These are phyloP conservation scores for Corythoichthys haematopterus DNA, from an alignment of 2,113 vertebrate genomes.

Conservation along the genomic window DNA sequence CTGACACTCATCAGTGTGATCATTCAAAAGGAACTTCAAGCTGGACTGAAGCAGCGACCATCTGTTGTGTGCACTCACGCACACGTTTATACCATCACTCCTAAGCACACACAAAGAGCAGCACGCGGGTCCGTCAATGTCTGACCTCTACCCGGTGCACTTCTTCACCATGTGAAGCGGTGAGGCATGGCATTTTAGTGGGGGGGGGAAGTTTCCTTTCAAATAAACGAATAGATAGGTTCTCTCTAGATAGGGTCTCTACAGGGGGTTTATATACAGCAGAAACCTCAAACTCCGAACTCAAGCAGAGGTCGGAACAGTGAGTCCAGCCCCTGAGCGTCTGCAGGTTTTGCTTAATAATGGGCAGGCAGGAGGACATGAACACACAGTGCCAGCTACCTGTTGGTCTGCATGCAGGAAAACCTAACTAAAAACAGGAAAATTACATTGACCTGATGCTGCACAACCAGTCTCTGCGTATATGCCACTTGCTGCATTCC, in stretches of 20 bases:
- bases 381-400: constrained; percentile 46
- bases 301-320: constrained; percentile 24
- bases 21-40: background rate
- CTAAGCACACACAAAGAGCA: constrained; percentile 30
- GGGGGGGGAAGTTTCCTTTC: constrained; percentile 38
- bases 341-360: constrained; percentile 27
- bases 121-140: constrained; percentile 40
- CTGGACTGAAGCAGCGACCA: constrained; percentile 5
- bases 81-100: constrained; percentile 38
- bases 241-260: constrained; percentile 1
- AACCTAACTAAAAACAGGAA: background rate
- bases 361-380: constrained; percentile 32
- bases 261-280: no score
- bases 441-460: background rate
- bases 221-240: constrained; percentile 59
- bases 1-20: background rate
- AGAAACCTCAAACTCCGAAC: constrained; percentile 1
- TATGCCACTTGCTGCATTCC: background rate
- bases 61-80: constrained; percentile 27
- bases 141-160: constrained; percentile 37
- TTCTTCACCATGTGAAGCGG: constrained; percentile 36
- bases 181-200: constrained; percentile 25
- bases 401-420: constrained; percentile 45
- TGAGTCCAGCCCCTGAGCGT: constrained; percentile 28
- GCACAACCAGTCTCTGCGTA: background rate